A percentile compares a stretch with the other conserved stretches of the same genome.
These are phyloP conservation scores for Porites lutea DNA, from an alignment of 64 coral and sea anemone genomes.

Conservation along the genomic window DNA sequence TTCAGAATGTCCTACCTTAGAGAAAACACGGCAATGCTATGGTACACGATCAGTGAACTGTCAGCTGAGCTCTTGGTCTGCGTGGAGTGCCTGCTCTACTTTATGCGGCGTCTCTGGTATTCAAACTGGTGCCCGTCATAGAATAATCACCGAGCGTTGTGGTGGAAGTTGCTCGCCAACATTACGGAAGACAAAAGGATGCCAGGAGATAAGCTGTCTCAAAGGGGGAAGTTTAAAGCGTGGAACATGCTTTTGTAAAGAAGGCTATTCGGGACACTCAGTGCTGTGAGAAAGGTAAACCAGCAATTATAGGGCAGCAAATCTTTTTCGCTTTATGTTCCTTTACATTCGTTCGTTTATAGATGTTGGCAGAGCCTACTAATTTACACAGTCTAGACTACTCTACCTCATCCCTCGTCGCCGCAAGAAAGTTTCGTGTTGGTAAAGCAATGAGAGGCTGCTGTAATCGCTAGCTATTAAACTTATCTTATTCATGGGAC, in stretches of 20 bases:
- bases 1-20: background rate
- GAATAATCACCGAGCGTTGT: background rate
- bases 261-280: background rate
- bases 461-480: no score
- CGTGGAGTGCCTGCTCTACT: background rate
- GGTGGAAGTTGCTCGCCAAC: conserved; percentile 2
- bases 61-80: conserved; percentile 8
- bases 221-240: background rate
- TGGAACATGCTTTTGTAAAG: background rate
- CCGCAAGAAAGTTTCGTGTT: no score
- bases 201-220: background rate
- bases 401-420: no score
- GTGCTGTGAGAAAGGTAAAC: background rate
- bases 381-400: no score
- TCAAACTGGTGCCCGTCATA: background rate
- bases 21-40: background rate
- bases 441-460: no score
- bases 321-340: no score
- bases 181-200: background rate
- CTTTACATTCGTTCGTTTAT: no score
- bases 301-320: no score
- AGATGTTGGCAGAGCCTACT: no score
- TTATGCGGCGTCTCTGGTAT: background rate
- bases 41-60: background rate
- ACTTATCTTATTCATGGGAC: no score